These are phyloP conservation scores for Octomys mimax DNA, from an alignment of 2,797 vertebrate species.

Conservation along the genomic window DNA sequence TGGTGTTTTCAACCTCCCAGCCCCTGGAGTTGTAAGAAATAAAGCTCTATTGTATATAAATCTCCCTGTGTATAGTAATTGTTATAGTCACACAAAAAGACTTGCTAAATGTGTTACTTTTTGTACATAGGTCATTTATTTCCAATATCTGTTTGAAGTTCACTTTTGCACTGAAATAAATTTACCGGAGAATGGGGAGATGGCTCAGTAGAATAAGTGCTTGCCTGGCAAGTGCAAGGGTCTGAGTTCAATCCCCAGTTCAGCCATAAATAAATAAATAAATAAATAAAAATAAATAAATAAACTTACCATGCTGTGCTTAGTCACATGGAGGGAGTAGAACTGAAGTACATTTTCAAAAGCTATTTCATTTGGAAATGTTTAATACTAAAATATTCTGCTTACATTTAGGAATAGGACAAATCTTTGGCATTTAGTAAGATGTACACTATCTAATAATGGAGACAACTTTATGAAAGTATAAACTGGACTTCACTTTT, in stretches of 20 bases:
- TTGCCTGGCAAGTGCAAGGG: too few relatives aligned
- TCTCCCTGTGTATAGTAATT: neutral
- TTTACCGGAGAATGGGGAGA: too few relatives aligned
- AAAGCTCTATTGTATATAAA: neutral
- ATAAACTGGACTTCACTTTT: conserved; percentile 18
- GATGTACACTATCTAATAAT: neutral
- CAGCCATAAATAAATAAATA: neutral
- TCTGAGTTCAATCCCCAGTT: too few relatives aligned
- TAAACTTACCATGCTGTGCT: neutral
- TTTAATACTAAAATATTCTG: conserved; percentile 12
- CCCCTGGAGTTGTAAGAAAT: neutral
- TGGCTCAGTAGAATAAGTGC: too few relatives aligned
- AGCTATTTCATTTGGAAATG: conserved; percentile 8
- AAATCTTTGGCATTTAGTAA: conserved; percentile 26
- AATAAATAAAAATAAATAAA: too few relatives aligned
- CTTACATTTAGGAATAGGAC: conserved; percentile 20
- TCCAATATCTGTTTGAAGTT: neutral
- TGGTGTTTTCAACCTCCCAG: neutral
- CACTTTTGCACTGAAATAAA: neutral
- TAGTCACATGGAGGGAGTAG: neutral
- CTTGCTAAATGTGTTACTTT: neutral
- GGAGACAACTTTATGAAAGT: neutral
- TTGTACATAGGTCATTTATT: neutral
- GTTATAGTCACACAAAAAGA: neutral
- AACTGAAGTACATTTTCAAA: conserved; percentile 13